Evolutionary conservation across 1,140 invertebrate genomes (phyloP).

Genomic region (Plectus sambesii): DNA sequence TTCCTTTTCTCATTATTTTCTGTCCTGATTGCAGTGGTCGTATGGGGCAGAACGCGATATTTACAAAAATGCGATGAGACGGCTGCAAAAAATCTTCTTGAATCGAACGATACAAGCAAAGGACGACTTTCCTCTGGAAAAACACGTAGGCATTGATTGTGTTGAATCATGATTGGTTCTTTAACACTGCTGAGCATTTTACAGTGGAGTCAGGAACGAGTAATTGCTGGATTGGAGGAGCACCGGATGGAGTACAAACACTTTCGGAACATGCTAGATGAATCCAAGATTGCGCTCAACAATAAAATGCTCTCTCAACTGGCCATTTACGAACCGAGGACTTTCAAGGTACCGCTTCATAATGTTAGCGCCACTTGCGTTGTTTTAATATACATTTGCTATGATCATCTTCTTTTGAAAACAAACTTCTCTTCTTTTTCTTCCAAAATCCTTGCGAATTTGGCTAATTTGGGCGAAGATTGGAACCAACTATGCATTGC

Average conservation of each 20-base stretch:
- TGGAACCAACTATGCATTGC: too few relatives aligned
- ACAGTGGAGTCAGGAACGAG: conserved; percentile 33
- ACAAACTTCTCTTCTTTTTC: too few relatives aligned
- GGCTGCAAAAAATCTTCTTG: conserved; percentile 32
- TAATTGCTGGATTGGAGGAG: conserved; percentile 29
- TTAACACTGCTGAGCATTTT: conserved; percentile 3
- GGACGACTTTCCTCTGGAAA: conserved; percentile 31
- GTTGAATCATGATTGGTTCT: conserved; percentile 8
- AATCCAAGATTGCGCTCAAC: conserved; percentile 38
- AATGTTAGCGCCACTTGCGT: too few relatives aligned
- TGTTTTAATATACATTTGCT: too few relatives aligned
- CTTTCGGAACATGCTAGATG: conserved; percentile 28
- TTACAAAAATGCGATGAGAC: conserved; percentile 22
- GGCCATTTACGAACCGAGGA: conserved; percentile 39
- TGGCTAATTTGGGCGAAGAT: too few relatives aligned
- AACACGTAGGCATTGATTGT: conserved; percentile 24
- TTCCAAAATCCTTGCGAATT: too few relatives aligned
- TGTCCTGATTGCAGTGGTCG: conserved; percentile 38
- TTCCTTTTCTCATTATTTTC: background rate
- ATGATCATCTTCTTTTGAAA: too few relatives aligned
- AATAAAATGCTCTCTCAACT: conserved; percentile 32
- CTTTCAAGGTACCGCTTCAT: conserved; percentile 31
- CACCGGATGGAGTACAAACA: conserved; percentile 28
- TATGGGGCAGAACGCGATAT: conserved; percentile 28
- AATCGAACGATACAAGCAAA: conserved; percentile 37